A percentile compares a stretch with the other conserved stretches of the same genome.
These are phyloP conservation scores for Steatocranus sp. DNA, from an alignment of 2,797 vertebrate genomes.

Conservation along the genomic window DNA sequence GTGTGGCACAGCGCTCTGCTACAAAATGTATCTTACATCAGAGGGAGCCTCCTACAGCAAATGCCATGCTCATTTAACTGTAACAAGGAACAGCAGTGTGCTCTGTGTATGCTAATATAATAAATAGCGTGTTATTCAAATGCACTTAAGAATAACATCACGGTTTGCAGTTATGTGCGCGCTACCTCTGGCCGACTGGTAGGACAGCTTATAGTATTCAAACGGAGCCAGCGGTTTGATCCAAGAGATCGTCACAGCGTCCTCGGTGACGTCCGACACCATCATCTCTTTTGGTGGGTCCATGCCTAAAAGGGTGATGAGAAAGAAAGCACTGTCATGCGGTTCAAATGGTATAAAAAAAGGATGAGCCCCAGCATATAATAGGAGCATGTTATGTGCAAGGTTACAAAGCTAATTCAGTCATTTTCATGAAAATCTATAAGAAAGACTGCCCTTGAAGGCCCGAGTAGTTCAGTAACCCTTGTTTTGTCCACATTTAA, in stretches of 20 bases:
- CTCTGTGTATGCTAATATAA: not conserved
- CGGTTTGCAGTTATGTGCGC: not conserved
- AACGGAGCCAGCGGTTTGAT: constrained; percentile 82
- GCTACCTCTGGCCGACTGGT: constrained; percentile 85
- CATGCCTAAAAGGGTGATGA: constrained; percentile 74
- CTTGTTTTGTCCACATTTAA: not conserved
- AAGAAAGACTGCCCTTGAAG: constrained; percentile 1
- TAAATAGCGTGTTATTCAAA: not conserved
- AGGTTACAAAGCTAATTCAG: not conserved
- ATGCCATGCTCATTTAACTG: constrained; percentile 45
- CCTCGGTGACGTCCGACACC: constrained; percentile 85
- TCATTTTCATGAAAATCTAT: not conserved
- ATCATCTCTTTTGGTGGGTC: constrained; percentile 87
- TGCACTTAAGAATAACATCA: not conserved
- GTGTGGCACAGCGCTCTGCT: not conserved
- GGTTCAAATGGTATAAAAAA: not conserved
- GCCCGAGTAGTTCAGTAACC: not conserved
- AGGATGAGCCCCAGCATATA: not conserved
- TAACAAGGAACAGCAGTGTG: not conserved
- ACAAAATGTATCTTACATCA: constrained; percentile 3
- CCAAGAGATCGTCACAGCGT: constrained; percentile 86
- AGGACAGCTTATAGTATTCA: constrained; percentile 92
- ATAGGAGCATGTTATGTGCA: not conserved
- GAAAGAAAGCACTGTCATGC: not conserved
- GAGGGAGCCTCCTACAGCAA: constrained; percentile 3